These are phyloP conservation scores for Cyphomyrus discorhynchus DNA, from an alignment of 2,113 vertebrate species.

Conservation along the genomic window DNA sequence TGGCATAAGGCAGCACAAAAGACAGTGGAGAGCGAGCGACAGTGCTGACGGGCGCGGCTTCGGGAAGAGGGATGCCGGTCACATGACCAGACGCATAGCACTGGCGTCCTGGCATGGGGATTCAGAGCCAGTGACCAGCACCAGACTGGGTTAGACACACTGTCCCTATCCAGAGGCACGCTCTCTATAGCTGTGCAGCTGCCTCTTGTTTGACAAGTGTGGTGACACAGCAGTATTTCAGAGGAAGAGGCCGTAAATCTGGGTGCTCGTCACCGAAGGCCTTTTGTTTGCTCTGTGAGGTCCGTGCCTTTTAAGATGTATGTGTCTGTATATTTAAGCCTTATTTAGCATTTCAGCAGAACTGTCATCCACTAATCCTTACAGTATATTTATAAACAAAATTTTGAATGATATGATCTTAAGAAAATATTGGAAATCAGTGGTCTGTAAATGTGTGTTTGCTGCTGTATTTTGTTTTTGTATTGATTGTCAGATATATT, in stretches of 20 bases:
- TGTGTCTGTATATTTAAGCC: background rate
- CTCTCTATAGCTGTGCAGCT: background rate
- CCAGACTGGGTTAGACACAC: slow-evolving; percentile 5
- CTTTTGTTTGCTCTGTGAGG: background rate
- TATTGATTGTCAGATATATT: background rate
- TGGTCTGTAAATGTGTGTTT: background rate
- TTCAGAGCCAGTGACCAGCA: slow-evolving; percentile 42
- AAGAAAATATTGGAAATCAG: background rate
- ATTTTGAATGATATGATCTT: background rate
- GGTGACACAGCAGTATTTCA: background rate
- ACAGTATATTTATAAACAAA: background rate
- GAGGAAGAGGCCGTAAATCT: background rate
- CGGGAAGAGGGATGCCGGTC: slow-evolving; percentile 14
- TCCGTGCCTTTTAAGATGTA: background rate
- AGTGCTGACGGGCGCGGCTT: background rate
- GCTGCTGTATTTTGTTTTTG: background rate
- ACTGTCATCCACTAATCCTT: background rate
- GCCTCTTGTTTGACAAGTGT: background rate
- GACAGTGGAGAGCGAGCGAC: background rate
- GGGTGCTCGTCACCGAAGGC: background rate
- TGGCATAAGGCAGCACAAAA: background rate
- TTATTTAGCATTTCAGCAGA: background rate
- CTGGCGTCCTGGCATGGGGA: slow-evolving; percentile 37
- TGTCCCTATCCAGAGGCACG: background rate
- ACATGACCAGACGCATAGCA: slow-evolving; percentile 39